Percentiles rank a stretch among this genome's conserved stretches.
Evolutionary conservation across 2,888 invertebrate species (phyloP).

Genomic region (Dynastes grantii): DNA sequence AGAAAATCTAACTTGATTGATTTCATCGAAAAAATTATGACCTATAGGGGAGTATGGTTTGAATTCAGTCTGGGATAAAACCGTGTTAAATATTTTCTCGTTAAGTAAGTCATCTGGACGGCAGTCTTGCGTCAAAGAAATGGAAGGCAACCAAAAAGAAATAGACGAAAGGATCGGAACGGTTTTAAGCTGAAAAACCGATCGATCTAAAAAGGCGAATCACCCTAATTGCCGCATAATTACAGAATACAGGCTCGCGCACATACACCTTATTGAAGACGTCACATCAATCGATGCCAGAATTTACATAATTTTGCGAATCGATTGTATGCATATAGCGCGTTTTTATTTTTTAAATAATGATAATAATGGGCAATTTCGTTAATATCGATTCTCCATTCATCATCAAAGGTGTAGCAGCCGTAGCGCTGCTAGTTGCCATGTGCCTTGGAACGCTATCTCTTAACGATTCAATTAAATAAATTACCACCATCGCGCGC

Average conservation of each 20-base stretch:
- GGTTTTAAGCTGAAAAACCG: slow-evolving; percentile 22
- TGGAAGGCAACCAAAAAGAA: slow-evolving; percentile 14
- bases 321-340: slow-evolving; percentile 47
- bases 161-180: slow-evolving; percentile 3
- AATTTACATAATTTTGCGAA: slow-evolving; percentile 47
- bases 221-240: slow-evolving; percentile 39
- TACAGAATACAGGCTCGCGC: slow-evolving; percentile 40
- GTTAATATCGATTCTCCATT: slow-evolving; percentile 50
- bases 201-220: slow-evolving; percentile 32
- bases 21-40: too few species aligned
- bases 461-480: slow-evolving; percentile 47
- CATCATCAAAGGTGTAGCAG: slow-evolving; percentile 46
- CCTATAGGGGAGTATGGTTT: too few species aligned
- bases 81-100: too few species aligned
- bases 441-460: slow-evolving; percentile 34
- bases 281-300: slow-evolving; percentile 42
- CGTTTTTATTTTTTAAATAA: slow-evolving; percentile 48
- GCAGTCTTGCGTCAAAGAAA: background rate
- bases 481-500: slow-evolving; percentile 29
- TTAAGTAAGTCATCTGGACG: slow-evolving; percentile 1
- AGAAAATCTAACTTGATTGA: too few species aligned
- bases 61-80: too few species aligned
- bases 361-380: slow-evolving; percentile 50
- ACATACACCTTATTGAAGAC: slow-evolving; percentile 39
- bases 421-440: slow-evolving; percentile 13